A percentile compares a stretch with the other conserved stretches of the same genome.
phyloP scores from a whole-genome alignment of 2,797 vertebrate genomes.

The Vultur gryphus region DNA sequence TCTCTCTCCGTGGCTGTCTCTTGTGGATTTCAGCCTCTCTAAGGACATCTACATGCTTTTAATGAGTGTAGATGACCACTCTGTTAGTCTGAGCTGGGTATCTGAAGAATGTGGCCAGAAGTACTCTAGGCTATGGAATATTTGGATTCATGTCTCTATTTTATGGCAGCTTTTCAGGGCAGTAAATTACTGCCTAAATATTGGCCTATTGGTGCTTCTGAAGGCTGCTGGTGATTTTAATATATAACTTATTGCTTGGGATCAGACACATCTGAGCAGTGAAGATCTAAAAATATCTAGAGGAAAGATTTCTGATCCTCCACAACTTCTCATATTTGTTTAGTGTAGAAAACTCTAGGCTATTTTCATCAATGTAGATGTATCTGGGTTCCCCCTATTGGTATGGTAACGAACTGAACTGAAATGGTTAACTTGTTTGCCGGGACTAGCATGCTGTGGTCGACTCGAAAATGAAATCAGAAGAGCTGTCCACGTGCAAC shows the following conservation, averaged over 20 bases:
- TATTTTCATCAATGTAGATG: not conserved
- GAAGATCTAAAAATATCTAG: not conserved
- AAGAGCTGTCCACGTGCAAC: not conserved
- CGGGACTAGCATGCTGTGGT: accelerated
- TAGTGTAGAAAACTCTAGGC: not conserved
- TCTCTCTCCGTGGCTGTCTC: not conserved
- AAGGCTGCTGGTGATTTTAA: not conserved
- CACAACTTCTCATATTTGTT: not conserved
- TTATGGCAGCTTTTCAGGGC: not conserved
- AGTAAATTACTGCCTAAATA: not conserved
- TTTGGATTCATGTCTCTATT: not conserved
- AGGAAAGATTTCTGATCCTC: not conserved
- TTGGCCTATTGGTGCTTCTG: not conserved
- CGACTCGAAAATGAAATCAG: not conserved
- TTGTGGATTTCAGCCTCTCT: not conserved
- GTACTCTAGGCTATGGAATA: not conserved
- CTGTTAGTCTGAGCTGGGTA: not conserved
- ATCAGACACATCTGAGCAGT: not conserved
- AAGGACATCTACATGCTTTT: not conserved
- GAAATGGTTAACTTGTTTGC: not conserved
- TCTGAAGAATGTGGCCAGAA: not conserved
- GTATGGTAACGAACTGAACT: not conserved
- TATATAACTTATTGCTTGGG: not conserved
- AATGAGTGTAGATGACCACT: not conserved
- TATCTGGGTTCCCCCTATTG: not conserved